Conservation (phyloP, 2,797 vertebrate genomes). For the Ibycter americanus region DNA sequence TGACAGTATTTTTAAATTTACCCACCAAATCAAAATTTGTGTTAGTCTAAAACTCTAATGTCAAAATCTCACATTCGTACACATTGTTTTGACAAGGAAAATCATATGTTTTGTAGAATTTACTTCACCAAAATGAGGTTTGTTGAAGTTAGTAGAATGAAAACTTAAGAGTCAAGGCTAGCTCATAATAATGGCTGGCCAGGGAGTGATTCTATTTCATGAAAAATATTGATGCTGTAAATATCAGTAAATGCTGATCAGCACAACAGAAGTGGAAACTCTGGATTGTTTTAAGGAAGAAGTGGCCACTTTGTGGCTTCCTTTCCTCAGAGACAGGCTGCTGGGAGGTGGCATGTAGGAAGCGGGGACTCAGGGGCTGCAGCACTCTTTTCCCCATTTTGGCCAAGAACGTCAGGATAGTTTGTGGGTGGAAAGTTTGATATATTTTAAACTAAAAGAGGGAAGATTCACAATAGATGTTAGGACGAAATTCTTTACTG, state of each 20-base stretch:
- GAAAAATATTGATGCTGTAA: not conserved
- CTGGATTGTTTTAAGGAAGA: not conserved
- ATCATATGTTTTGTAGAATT: not conserved
- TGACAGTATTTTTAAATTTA: not conserved
- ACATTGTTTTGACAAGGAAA: not conserved
- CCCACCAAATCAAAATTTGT: not conserved
- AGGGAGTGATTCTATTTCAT: not conserved
- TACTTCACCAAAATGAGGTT: not conserved
- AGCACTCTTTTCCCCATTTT: not conserved
- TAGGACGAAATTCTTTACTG: too few species aligned
- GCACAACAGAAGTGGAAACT: not conserved
- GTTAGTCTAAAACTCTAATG: not conserved
- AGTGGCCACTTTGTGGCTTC: not conserved
- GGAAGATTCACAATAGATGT: too few species aligned
- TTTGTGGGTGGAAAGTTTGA: not conserved
- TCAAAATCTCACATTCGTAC: not conserved
- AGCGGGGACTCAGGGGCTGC: rapidly evolving
- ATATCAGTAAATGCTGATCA: not conserved
- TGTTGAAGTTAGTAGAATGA: not conserved
- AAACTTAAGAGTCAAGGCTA: not conserved
- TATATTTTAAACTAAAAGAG: too few species aligned
- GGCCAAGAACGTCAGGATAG: rapidly evolving
- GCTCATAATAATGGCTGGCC: rapidly evolving
- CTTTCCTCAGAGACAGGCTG: not conserved
- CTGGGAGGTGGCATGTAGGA: rapidly evolving